These are phyloP conservation scores for Sternotherus odoratus DNA, from an alignment of 2,797 vertebrate species.

Conservation along the genomic window DNA sequence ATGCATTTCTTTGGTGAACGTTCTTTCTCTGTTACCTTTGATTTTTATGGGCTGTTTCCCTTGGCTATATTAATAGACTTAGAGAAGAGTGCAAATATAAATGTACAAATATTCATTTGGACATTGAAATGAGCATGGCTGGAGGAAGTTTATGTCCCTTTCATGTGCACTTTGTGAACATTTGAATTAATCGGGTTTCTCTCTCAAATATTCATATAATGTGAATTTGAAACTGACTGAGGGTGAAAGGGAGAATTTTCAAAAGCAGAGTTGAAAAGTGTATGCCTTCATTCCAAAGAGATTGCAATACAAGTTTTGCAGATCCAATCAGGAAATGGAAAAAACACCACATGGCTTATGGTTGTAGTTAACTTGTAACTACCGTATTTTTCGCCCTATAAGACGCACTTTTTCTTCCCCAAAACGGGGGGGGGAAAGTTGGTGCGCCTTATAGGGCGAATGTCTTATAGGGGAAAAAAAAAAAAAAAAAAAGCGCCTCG, in stretches of 20 bases:
- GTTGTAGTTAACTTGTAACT: too few species aligned
- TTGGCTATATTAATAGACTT: background rate
- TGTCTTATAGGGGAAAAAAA: too few species aligned
- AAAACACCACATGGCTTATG: fast-evolving
- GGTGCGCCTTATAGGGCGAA: too few species aligned
- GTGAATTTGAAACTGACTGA: background rate
- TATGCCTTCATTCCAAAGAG: background rate
- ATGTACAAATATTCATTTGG: background rate
- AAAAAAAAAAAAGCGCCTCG: too few species aligned
- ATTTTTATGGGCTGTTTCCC: background rate
- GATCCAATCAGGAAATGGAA: background rate
- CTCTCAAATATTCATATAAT: background rate
- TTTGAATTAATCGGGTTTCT: background rate
- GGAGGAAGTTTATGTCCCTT: background rate
- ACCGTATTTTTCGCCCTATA: too few species aligned
- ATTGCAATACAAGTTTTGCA: background rate
- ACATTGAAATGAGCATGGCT: too few species aligned
- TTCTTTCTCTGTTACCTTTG: background rate
- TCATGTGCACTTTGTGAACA: background rate
- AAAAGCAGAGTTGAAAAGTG: background rate
- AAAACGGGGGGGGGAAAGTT: too few species aligned
- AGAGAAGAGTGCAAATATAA: background rate
- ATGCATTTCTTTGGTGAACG: background rate
- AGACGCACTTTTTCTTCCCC: too few species aligned
- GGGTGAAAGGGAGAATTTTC: background rate